A percentile compares a stretch with the other conserved stretches of the same genome.
Evolutionary conservation across 2,888 invertebrate species (phyloP).

Genomic region (Nephrotoma guestfalica): DNA sequence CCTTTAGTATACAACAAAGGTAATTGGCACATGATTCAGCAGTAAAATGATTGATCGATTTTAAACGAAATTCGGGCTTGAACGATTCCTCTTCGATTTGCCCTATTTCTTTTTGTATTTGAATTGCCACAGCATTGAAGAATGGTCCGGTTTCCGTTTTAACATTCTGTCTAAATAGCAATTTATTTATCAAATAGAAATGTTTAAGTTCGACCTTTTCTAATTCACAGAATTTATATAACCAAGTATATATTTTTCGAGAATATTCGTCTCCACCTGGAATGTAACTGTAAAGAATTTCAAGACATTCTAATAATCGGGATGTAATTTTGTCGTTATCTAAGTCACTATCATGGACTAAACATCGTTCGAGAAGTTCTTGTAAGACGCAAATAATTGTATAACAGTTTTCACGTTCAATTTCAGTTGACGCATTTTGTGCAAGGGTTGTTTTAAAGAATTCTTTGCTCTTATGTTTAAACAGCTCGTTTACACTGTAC

Average conservation of each 20-base stretch:
- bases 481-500: conserved; percentile 22
- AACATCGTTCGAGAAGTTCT: conserved; percentile 21
- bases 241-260: conserved; percentile 24
- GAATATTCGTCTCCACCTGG: conserved; percentile 22
- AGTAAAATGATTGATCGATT: conserved; percentile 22
- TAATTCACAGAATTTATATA: conserved; percentile 24
- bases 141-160: conserved; percentile 28
- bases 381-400: conserved; percentile 16
- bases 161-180: conserved; percentile 26
- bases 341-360: conserved; percentile 17
- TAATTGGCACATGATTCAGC: conserved; percentile 21
- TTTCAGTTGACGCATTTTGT: conserved; percentile 6
- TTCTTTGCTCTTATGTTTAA: conserved; percentile 22
- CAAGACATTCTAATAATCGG: conserved; percentile 22
- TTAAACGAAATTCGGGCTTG: conserved; percentile 16
- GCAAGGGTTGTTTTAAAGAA: conserved; percentile 18
- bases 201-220: conserved; percentile 21
- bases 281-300: conserved; percentile 26
- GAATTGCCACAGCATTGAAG: conserved; percentile 24
- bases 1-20: conserved; percentile 22
- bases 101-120: conserved; percentile 23
- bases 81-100: conserved; percentile 16
- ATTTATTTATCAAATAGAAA: conserved; percentile 23
- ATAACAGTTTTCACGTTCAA: conserved; percentile 14
- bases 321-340: conserved; percentile 19